Percentiles rank a stretch among this genome's conserved stretches.
Conservation (phyloP, 1,140 invertebrate genomes). For the Heliothis subflexa region DNA sequence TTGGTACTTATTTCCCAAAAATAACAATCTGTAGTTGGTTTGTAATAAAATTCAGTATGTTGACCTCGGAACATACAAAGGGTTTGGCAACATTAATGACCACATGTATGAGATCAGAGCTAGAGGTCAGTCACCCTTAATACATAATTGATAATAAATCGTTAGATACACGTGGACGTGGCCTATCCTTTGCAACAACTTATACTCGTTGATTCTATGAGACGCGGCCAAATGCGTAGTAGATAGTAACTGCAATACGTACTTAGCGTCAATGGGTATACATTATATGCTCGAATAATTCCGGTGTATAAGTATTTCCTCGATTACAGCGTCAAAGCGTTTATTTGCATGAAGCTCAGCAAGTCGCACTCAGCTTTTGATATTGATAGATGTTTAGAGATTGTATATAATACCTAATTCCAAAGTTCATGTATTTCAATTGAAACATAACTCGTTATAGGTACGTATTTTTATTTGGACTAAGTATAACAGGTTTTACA, state of each 20-base stretch:
- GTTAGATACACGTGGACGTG: neutral
- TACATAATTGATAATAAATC: slow-evolving; percentile 1
- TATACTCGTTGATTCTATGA: neutral
- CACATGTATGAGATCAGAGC: slow-evolving; percentile 5
- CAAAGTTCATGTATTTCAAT: too few species aligned
- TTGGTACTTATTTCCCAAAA: too few species aligned
- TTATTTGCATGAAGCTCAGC: neutral
- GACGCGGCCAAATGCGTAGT: slow-evolving; percentile 20
- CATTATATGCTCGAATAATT: neutral
- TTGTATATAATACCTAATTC: neutral
- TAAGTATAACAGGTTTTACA: too few species aligned
- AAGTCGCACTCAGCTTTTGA: neutral
- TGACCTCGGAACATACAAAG: neutral
- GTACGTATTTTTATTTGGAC: too few species aligned
- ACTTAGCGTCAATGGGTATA: neutral
- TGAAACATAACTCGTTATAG: neutral
- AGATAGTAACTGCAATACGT: neutral
- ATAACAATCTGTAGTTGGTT: too few species aligned
- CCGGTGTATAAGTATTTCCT: slow-evolving; percentile 3
- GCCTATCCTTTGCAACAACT: neutral
- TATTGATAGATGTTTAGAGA: neutral
- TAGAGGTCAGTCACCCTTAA: neutral
- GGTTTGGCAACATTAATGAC: neutral
- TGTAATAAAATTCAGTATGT: too few species aligned
- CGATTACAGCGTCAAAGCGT: neutral